phyloP scores from a whole-genome alignment of 2,113 vertebrate genomes.

The Pedetes capensis region DNA sequence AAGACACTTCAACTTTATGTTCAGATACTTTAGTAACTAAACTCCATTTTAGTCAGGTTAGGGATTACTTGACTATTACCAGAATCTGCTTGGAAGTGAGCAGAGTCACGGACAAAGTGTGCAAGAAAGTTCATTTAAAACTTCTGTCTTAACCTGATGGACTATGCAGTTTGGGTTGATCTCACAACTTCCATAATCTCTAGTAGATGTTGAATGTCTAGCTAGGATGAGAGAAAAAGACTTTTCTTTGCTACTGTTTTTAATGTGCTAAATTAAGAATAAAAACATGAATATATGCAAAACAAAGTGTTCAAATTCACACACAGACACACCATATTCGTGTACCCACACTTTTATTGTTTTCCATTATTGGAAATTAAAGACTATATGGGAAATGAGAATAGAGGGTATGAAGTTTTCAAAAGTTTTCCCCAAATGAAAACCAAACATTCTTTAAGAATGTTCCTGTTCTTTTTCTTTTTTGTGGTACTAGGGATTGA shows the following conservation, averaged over 20 bases:
- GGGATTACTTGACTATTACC: neutral
- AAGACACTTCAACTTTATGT: neutral
- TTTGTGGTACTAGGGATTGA: no score
- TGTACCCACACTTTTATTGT: neutral
- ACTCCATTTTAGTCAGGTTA: neutral
- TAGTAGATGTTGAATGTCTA: neutral
- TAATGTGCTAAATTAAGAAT: neutral
- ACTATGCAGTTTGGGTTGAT: neutral
- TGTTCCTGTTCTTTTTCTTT: conserved; percentile 18
- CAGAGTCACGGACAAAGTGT: neutral
- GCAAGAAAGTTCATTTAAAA: neutral
- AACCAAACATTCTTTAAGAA: neutral
- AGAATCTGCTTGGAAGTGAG: neutral
- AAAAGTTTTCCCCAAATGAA: neutral
- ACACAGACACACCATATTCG: no score
- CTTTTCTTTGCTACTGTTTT: neutral
- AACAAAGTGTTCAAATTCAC: no score
- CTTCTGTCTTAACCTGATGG: neutral
- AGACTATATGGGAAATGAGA: neutral
- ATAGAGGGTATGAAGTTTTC: neutral
- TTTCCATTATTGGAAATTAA: neutral
- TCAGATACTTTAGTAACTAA: neutral
- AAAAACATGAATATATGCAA: neutral
- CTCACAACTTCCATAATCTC: neutral
- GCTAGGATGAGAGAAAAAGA: neutral